These are phyloP conservation scores for Garra rufa DNA, from an alignment of 2,113 vertebrate species.

Conservation along the genomic window DNA sequence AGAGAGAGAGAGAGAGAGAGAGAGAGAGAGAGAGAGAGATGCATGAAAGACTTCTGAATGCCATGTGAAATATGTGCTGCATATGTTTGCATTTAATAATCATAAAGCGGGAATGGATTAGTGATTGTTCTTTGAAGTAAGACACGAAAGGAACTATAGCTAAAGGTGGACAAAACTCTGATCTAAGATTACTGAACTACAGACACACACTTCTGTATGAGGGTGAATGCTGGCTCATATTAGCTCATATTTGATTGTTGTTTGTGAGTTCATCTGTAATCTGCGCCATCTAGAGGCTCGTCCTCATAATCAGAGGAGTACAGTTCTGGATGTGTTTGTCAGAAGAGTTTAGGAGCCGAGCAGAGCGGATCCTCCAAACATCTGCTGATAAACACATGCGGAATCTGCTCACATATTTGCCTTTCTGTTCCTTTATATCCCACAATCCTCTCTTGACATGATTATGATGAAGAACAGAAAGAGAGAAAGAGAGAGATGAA, in stretches of 20 bases:
- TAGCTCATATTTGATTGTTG: background rate
- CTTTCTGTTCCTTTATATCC: constrained; percentile 4
- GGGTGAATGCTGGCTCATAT: background rate
- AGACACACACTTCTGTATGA: background rate
- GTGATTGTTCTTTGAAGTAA: background rate
- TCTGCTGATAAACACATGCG: background rate
- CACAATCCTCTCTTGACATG: background rate
- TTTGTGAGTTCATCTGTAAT: background rate
- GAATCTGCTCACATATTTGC: constrained; percentile 4
- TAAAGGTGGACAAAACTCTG: background rate
- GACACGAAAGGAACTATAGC: background rate
- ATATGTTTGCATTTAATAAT: constrained; percentile 12
- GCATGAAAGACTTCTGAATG: constrained; percentile 2
- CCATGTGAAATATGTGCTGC: constrained; percentile 1
- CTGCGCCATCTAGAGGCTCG: background rate
- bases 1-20: background rate
- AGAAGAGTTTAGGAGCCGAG: background rate
- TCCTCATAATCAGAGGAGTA: background rate
- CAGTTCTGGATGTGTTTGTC: background rate
- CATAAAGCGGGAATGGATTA: background rate
- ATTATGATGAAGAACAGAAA: constrained; percentile 29
- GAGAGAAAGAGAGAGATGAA: constrained; percentile 50
- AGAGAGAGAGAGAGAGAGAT: background rate
- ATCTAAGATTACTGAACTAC: background rate
- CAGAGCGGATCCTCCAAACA: background rate